Evolutionary conservation across 2,113 vertebrate genomes (phyloP).

Genomic region (Bufo bufo): DNA sequence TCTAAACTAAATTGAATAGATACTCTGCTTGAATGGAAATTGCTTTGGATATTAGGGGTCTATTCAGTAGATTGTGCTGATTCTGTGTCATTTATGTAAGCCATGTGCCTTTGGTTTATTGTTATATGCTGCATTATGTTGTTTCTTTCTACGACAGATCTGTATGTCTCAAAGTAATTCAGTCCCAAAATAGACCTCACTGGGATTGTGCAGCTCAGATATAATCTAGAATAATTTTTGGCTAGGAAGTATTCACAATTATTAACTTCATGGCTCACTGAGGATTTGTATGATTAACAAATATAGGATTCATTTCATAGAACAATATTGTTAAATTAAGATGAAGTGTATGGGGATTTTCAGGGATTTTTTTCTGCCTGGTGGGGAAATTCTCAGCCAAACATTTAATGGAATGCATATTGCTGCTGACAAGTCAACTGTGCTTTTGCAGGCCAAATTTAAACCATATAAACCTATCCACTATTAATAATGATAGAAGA

Average conservation of each 20-base stretch:
- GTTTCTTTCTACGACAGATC: not conserved
- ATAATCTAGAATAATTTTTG: not conserved
- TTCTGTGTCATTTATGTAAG: not conserved
- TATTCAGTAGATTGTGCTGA: not conserved
- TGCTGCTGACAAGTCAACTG: not conserved
- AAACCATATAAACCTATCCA: not conserved
- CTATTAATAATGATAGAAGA: not conserved
- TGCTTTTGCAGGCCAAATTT: not conserved
- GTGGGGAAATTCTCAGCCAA: not conserved
- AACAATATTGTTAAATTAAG: conserved; percentile 15
- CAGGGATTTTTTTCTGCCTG: not conserved
- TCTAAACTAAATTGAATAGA: not conserved
- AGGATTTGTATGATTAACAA: not conserved
- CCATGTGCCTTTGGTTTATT: not conserved
- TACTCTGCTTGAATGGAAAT: conserved; percentile 18
- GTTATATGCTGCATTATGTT: not conserved
- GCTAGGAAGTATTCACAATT: not conserved
- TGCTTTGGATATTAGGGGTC: not conserved
- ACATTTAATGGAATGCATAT: not conserved
- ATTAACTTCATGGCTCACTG: not conserved
- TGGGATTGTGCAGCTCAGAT: not conserved
- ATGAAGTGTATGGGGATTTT: not conserved
- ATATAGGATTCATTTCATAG: not conserved
- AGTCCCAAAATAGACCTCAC: not conserved
- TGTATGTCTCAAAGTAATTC: not conserved